Evolutionary conservation across 1,140 invertebrate species (phyloP).

Genomic region (Saccostrea glomerata): DNA sequence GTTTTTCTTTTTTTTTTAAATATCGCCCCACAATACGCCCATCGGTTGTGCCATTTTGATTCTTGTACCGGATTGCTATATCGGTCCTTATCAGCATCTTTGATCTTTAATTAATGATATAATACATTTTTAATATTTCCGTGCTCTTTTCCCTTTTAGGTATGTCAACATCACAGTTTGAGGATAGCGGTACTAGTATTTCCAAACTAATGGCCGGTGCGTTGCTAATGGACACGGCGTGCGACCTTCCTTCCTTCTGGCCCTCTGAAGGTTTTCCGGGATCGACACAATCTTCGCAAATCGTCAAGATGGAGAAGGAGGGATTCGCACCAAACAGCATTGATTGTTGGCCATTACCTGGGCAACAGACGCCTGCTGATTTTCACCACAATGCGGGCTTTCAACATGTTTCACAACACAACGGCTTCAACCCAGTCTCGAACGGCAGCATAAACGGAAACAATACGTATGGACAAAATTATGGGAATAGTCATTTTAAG

Average conservation of each 20-base stretch:
- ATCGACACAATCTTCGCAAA: constrained; percentile 39
- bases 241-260: constrained; percentile 49
- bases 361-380: constrained; percentile 38
- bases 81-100: constrained; percentile 11
- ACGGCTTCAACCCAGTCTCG: constrained; percentile 52
- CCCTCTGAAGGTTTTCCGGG: constrained; percentile 43
- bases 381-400: constrained; percentile 38
- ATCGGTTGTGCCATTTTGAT: neutral
- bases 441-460: constrained; percentile 54
- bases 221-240: constrained; percentile 50
- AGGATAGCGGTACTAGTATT: constrained; percentile 54
- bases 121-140: neutral
- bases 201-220: constrained; percentile 59
- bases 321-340: constrained; percentile 45
- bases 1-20: too few relatives aligned
- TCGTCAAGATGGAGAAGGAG: constrained; percentile 50
- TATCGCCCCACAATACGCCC: neutral
- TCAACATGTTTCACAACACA: constrained; percentile 51
- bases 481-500: constrained; percentile 49
- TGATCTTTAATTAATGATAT: constrained; percentile 30
- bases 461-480: constrained; percentile 45
- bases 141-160: constrained; percentile 37
- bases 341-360: constrained; percentile 53
- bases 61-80: neutral
- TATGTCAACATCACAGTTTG: constrained; percentile 55